Base-by-base conservation (phyloP, 2,113 vertebrate species). In the Casuarius casuarius region DNA sequence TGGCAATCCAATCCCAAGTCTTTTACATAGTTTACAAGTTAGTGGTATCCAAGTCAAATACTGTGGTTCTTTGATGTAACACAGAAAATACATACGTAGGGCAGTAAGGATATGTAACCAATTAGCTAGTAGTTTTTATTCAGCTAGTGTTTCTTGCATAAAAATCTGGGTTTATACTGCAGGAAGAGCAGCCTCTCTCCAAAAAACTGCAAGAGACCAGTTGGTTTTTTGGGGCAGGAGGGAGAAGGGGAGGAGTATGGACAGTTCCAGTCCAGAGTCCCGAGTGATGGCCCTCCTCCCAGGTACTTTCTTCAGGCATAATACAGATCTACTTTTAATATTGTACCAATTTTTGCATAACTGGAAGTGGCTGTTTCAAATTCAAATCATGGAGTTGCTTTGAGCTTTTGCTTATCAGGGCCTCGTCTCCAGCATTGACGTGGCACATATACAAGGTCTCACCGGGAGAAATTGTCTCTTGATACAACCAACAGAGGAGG, bases 231-330 rank as follows among this genome's bases (percentile, higher is more conserved):
- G 44, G 14, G 28, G 28, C 12, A 62, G 59, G 66, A 21, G 48
- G 15, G 67, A 48, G 67, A 48, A 48, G 44, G 67, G 44, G 67
- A 25, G 46, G 46, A 48, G 44, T 48, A 48, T 31, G 5, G 33
- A 63, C 8, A n/a, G 17, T 71, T 86, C 26, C 59, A 58, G 29
- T 62, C 8, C 12, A 31, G 52, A 8, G 31, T 81, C 3, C 14
- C 38, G 23, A 86, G 42, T 33, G 4, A 52, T 40, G 17, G 14
- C 16, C 19, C 6, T 89, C 0, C 0, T 81, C 35, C 42, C 77
- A 58, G 31, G 13, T 82, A 29, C 13, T 90, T 87, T 42, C 14
- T 62, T 78, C 21, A 58, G 21, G 7, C 48, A 4, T 51, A 49
- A 62, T 70, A 38, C 11, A 73, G 46, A 44, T 76, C 28, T 56